These are phyloP conservation scores for Falco biarmicus DNA, from an alignment of 2,797 vertebrate genomes.

Conservation along the genomic window DNA sequence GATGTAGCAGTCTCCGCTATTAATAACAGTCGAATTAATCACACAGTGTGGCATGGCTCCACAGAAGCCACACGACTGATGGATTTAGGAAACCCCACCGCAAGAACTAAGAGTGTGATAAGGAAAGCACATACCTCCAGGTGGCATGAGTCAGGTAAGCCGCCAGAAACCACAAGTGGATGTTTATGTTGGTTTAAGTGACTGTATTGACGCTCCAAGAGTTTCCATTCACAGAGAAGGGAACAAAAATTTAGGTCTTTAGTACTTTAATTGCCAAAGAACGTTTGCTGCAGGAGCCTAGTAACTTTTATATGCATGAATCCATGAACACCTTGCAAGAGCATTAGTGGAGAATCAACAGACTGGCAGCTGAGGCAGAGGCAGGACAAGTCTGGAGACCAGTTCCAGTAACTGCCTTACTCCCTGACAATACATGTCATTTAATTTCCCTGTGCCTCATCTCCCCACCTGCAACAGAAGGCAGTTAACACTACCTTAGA, in stretches of 20 bases:
- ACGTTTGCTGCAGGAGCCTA: neutral
- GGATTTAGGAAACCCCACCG: neutral
- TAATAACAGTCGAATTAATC: neutral
- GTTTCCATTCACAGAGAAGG: neutral
- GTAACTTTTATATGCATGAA: neutral
- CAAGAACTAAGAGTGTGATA: neutral
- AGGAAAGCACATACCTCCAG: neutral
- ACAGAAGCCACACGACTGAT: rapidly evolving
- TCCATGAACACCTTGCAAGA: neutral
- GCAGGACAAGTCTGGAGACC: neutral
- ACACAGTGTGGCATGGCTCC: neutral
- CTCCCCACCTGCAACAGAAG: neutral
- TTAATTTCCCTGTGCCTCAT: neutral
- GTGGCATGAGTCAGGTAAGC: neutral
- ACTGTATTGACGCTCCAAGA: neutral
- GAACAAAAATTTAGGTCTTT: neutral
- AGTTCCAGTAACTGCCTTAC: neutral
- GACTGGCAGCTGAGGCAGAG: neutral
- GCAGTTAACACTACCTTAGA: neutral
- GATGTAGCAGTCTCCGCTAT: neutral
- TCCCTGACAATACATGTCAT: neutral
- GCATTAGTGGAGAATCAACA: neutral
- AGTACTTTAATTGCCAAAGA: conserved; percentile 5
- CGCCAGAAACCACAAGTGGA: neutral
- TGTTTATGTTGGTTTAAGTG: neutral